phyloP scores from a whole-genome alignment of 2,888 invertebrate genomes.

The Theristus sp. region DNA sequence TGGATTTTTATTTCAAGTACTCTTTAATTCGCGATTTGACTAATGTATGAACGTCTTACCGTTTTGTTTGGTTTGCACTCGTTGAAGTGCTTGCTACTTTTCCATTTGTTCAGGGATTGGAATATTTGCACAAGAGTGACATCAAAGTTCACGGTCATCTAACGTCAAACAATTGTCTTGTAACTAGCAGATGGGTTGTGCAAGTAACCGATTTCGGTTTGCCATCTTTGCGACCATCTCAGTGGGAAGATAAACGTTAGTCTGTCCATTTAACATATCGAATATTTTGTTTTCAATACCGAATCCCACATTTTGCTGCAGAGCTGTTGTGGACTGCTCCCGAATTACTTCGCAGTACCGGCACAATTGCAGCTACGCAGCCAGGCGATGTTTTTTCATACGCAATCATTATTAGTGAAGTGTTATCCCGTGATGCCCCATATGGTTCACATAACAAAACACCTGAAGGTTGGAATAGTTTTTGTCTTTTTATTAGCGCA shows the following conservation, averaged over 20 bases:
- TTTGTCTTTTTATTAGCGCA: too few species aligned
- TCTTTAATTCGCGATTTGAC: constrained; percentile 4
- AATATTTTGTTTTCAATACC: too few species aligned
- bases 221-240: not conserved
- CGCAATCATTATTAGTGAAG: constrained; percentile 2
- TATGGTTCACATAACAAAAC: not conserved
- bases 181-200: constrained; percentile 9
- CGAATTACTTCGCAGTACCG: not conserved
- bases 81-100: not conserved
- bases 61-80: not conserved
- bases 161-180: constrained; percentile 8
- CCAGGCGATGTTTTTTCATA: not conserved
- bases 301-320: too few species aligned
- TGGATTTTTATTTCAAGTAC: constrained; percentile 7
- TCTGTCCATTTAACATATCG: too few species aligned
- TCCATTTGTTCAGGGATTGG: constrained; percentile 2
- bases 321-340: not conserved
- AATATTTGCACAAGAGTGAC: constrained; percentile 3
- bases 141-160: constrained; percentile 8
- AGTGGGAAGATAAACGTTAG: not conserved
- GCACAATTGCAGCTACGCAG: not conserved
- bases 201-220: constrained; percentile 7
- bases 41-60: not conserved
- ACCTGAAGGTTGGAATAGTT: not conserved
- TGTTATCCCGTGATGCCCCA: not conserved